Evolutionary conservation across 1,140 invertebrate species (phyloP), one percentile per base, ranked within the genome.

Genomic region (Aculops lycopersici): DNA sequence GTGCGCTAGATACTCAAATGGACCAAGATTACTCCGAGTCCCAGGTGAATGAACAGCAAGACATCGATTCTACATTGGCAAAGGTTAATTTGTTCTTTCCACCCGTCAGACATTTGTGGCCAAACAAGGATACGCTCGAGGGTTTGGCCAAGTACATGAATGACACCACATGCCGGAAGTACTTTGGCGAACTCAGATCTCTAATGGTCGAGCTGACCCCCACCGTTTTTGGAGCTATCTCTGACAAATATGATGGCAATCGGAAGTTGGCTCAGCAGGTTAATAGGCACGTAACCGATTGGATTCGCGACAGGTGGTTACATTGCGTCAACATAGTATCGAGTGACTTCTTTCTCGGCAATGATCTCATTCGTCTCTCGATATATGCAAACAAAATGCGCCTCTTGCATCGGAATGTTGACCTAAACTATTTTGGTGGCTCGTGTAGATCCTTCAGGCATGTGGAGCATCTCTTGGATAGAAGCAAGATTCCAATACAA

Each of bases 331-430:
- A 74, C 49, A 68, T 76, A 19, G 61, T 75, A 0, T 68, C 74
- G 0, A 68, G 66, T 2, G 74, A 78, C 52, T 78, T 72, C 53
- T 76, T 76, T 52, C 58, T 74, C 4, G 71, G 69, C 12, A 48
- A 43, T 31, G 69, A 76, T 53, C 57, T 77, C 8, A 65, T 76
- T 16, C 65, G 71, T 41, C 55, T 71, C 3, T 65, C 71, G 5
- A 68, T 73, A 49, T 57, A 62, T 16, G 56, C 66, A 0, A 71
- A 66, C 37, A 37, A 20, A n/a, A 3, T 16, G 17, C n/a, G 17
- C 8, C 5, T n/a, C 5, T 12, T 8, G 37, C n/a, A 8, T 8
- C n/a, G 16, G 8, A 37, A 15, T 5, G 20, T 39, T n/a, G 38
- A 18, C 17, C 17, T 20, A 17, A 20, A 39, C 18, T 19, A n/a